Evolutionary conservation across 2,113 vertebrate genomes (phyloP), one percentile per base, ranked within the genome.

Genomic region (Bos javanicus): DNA sequence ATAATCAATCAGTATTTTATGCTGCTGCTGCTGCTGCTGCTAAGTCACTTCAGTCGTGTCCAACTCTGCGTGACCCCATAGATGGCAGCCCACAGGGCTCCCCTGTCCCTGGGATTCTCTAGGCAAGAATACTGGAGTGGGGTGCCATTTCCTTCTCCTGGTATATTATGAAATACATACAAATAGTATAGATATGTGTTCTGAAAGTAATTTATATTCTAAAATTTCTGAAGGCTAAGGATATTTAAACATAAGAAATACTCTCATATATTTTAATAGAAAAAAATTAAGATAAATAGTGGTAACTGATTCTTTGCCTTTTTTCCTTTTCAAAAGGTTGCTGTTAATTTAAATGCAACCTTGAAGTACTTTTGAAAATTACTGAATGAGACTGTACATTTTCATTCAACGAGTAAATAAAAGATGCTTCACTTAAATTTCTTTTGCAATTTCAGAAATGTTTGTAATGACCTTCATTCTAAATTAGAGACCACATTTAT

Each of bases 151-250:
- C n/a, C 19, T 71, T 71, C 67, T 71, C n/a, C 19, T 1, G 19
- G n/a, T 71, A 71, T 39, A 11, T 39, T 71, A 60, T 48, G 28
- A 97, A 92, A 46, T 33, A 67, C 26, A 19, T 43, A 62, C 6
- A 82, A 78, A 62, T 33, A 81, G 2, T 26, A 88, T 39, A 5
- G 19, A 30, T 26, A 17, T 92, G 12, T 26, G 52, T 87, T 82
- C 91, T 59, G 11, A 84, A 81, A 87, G 3, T 14, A 95, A 88
- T 91, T 90, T 57, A 71, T 6, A 94, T 83, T 87, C 80, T 83
- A 62, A 28, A 85, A 83, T 89, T 86, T 88, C 21, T 86, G 4
- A 95, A 92, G 43, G 5, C 8, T 46, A 5, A 67, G 0, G 8
- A 16, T 82, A 4, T 91, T 64, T 82, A 91, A 94, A 23, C 59